Base-by-base conservation (phyloP, 1,140 invertebrate species). In the Cardiocondyla obscurior region DNA sequence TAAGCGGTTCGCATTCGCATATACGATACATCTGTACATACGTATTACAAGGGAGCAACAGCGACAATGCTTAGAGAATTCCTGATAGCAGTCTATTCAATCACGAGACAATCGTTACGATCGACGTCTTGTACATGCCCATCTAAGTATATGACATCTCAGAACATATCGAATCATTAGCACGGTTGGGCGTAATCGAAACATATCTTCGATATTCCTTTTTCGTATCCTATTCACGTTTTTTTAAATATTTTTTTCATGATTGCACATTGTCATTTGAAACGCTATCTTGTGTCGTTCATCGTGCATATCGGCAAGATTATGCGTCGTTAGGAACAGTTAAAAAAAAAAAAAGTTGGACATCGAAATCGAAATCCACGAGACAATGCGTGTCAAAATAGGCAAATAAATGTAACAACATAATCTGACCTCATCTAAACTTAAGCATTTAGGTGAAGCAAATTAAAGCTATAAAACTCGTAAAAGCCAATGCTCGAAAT, bases 391-490 rank as follows among this genome's bases (percentile, higher is more conserved):
- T 58, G 83, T 51, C 70, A 53, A 72, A 53, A 39, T 19, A 19
- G 85, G 85, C n/a, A 62, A 90, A 81, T 12, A 62, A 89, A 83
- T 55, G 39, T 46, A 87, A 90, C 87, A 67, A 89, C 51, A 74
- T 77, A 90, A 93, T 94, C 90, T 94, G 93, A 91, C 89, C 92
- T 94, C 93, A 94, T 88, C 93, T 94, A 94, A 94, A 94, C 92
- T 87, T 14, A 86, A 89, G 81, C 89, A 92, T 94, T 94, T 94
- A 94, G 93, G 85, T 91, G 93, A 94, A 93, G 92, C 93, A 94
- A 94, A 94, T 93, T 85, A 74, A 87, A 49, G 6, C 36, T 55
- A 86, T 86, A 82, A 79, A 79, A 79, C 28, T 79, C 67, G 28
- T 58, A 46, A 49, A 25, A n/a, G 4, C 49, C 33, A 6, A 55